Conservation (phyloP, 2,888 invertebrate species). For the Aspidapion aeneum region DNA sequence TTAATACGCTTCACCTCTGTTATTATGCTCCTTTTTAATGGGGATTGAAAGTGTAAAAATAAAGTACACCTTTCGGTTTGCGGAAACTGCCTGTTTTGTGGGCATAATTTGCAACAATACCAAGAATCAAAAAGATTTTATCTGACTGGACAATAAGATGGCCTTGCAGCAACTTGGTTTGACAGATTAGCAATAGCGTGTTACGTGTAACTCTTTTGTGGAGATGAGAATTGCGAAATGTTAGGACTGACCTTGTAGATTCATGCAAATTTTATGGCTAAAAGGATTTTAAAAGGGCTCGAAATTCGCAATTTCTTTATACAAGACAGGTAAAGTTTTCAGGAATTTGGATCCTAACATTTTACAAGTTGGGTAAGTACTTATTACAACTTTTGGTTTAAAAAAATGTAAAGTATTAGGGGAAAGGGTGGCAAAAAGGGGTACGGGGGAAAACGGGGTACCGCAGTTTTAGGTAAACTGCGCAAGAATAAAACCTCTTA, state of each 20-base stretch:
- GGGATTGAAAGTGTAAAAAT: conserved; percentile 23
- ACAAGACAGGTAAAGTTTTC: too few species aligned
- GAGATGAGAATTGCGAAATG: neutral
- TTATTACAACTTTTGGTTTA: too few species aligned
- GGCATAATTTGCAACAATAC: neutral
- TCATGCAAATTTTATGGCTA: conserved; percentile 8
- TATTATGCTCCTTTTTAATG: conserved; percentile 40
- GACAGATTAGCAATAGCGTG: neutral
- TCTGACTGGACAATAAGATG: conserved; percentile 6
- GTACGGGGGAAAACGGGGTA: too few species aligned
- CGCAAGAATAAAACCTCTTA: too few species aligned
- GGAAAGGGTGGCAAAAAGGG: too few species aligned
- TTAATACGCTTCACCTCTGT: conserved; percentile 44
- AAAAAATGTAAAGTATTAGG: too few species aligned
- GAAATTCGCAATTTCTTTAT: too few species aligned
- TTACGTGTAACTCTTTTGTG: neutral
- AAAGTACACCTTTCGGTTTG: conserved; percentile 13
- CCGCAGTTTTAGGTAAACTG: too few species aligned
- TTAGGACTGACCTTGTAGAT: conserved; percentile 2
- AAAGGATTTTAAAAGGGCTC: conserved; percentile 4
- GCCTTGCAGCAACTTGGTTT: neutral
- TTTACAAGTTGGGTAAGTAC: too few species aligned
- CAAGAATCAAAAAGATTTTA: conserved; percentile 6
- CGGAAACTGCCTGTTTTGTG: neutral
- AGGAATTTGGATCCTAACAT: too few species aligned